Conservation (phyloP, 1,140 invertebrate genomes). For the Zaprionus camerounensis region DNA sequence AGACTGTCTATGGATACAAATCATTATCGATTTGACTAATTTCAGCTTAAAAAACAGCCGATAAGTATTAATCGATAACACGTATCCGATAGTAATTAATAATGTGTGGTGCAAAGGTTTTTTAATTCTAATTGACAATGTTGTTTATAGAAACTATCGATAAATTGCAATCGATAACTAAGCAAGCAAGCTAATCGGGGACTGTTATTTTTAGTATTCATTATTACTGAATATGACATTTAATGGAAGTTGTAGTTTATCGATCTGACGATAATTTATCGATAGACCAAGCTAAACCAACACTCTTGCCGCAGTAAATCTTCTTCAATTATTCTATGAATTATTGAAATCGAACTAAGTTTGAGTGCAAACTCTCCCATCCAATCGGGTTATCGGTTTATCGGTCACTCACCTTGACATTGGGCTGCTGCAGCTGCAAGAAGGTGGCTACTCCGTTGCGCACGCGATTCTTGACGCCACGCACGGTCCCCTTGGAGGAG, state of each 20-base stretch:
- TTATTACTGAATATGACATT: background rate
- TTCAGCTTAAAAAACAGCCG: background rate
- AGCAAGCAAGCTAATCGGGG: too few relatives aligned
- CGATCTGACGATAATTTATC: background rate
- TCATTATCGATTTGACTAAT: background rate
- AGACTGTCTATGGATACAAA: too few relatives aligned
- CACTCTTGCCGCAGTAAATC: background rate
- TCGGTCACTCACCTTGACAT: constrained; percentile 87
- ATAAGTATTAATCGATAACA: background rate
- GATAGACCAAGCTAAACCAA: background rate
- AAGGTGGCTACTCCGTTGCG: constrained; percentile 97
- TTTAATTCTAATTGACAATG: too few relatives aligned
- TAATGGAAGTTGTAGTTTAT: background rate
- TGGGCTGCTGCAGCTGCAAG: constrained; percentile 90
- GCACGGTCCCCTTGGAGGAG: constrained; percentile 95
- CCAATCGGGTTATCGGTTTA: background rate
- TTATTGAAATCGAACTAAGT: background rate
- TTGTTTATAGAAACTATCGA: background rate
- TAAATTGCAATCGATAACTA: background rate
- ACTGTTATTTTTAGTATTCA: too few relatives aligned
- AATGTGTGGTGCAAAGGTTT: too few relatives aligned
- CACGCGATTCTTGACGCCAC: constrained; percentile 97
- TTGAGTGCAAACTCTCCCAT: too few relatives aligned
- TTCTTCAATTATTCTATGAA: too few relatives aligned
- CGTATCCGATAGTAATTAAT: too few relatives aligned